These are phyloP conservation scores for fruit fly (Drosophila melanogaster) DNA, from an alignment of 1,140 invertebrate species.

Conservation along the genomic window DNA sequence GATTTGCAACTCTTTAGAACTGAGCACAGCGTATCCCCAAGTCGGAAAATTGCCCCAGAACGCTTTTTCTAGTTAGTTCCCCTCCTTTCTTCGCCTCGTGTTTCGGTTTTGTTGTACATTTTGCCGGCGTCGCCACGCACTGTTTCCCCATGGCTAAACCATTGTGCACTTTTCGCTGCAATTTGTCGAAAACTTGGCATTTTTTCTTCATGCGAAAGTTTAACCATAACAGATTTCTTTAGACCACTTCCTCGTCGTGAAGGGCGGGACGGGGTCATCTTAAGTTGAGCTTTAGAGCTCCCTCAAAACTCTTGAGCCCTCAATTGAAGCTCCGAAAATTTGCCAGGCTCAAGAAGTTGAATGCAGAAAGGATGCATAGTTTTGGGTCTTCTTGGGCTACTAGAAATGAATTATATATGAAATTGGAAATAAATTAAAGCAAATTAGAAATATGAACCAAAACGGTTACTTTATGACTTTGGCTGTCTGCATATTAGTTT, in stretches of 20 bases:
- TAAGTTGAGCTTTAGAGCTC: constrained; percentile 9
- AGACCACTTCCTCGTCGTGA: constrained; percentile 26
- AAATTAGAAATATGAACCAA: too few relatives aligned
- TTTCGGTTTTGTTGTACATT: constrained; percentile 42
- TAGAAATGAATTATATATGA: too few relatives aligned
- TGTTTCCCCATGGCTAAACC: constrained; percentile 62
- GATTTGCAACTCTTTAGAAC: background rate
- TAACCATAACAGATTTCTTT: constrained; percentile 76
- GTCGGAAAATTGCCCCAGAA: constrained; percentile 10
- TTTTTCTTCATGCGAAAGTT: constrained; percentile 57
- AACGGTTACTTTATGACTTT: constrained; percentile 41
- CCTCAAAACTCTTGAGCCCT: constrained; percentile 28
- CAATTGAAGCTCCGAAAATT: constrained; percentile 24
- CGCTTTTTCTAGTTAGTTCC: constrained; percentile 1
- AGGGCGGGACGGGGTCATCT: background rate
- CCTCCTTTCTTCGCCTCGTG: constrained; percentile 11
- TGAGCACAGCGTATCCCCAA: constrained; percentile 4
- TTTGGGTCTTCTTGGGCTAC: background rate
- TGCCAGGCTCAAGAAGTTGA: constrained; percentile 13
- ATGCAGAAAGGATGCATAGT: background rate
- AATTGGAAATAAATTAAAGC: too few relatives aligned
- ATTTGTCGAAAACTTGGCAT: constrained; percentile 70
- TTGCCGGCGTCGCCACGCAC: constrained; percentile 68
- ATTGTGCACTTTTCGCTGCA: constrained; percentile 78
- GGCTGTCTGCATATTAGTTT: constrained; percentile 11